Evolutionary conservation across 2,888 invertebrate species (phyloP).

Genomic region (Scaptomyza caliginosa): DNA sequence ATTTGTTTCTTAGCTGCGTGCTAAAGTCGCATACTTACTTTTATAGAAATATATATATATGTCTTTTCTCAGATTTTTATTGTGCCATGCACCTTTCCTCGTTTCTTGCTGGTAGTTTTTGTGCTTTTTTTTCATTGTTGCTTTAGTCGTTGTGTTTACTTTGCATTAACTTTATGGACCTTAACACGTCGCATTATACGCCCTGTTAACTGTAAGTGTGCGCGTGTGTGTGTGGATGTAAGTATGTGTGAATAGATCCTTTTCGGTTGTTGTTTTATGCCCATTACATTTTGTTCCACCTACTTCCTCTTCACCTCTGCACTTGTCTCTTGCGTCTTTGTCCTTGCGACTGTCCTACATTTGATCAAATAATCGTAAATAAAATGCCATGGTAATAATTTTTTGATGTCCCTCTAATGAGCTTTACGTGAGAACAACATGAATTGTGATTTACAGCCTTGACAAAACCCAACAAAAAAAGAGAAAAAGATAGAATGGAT

Average conservation of each 20-base stretch:
- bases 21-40: conserved; percentile 5
- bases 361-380: conserved; percentile 77
- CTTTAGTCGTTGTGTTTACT: conserved; percentile 44
- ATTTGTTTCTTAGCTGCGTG: conserved; percentile 30
- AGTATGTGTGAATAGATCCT: conserved; percentile 34
- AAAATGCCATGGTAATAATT: conserved; percentile 71
- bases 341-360: conserved; percentile 40
- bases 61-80: conserved; percentile 20
- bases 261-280: conserved; percentile 25
- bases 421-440: conserved; percentile 69
- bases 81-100: conserved; percentile 19
- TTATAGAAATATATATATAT: neutral
- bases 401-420: conserved; percentile 72
- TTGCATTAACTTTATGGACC: conserved; percentile 74
- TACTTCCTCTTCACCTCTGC: neutral
- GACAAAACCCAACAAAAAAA: conserved; percentile 25
- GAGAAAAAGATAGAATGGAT: neutral
- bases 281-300: neutral
- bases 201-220: conserved; percentile 31
- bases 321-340: neutral
- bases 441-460: conserved; percentile 64
- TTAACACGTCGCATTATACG: conserved; percentile 56
- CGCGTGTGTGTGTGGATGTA: neutral
- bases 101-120: conserved; percentile 19
- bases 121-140: conserved; percentile 3